Percentiles rank a stretch among this genome's conserved stretches.
These are phyloP conservation scores for Flexamia atlantica DNA, from an alignment of 2,888 invertebrate species.

Conservation along the genomic window DNA sequence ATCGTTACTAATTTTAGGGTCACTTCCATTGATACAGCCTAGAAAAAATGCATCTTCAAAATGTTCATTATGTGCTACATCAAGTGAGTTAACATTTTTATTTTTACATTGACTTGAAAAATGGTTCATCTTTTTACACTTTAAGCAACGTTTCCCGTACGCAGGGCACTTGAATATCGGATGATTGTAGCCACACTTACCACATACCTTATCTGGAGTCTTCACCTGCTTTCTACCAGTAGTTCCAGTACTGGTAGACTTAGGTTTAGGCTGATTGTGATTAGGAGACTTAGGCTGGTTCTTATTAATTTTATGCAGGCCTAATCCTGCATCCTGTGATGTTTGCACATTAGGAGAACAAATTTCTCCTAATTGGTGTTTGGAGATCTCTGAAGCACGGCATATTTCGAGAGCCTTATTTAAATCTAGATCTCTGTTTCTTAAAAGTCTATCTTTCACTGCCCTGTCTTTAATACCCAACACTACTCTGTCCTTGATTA, in stretches of 20 bases:
- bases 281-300: neutral
- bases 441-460: conserved; percentile 3
- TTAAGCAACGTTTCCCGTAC: neutral
- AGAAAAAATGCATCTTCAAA: neutral
- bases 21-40: neutral
- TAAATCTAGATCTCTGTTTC: neutral
- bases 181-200: conserved; percentile 42
- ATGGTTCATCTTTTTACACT: conserved; percentile 23
- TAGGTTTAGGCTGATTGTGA: neutral
- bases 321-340: neutral
- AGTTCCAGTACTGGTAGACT: neutral
- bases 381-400: neutral
- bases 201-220: neutral
- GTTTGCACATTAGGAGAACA: neutral
- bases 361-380: neutral
- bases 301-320: conserved; percentile 18
- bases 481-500: conserved; percentile 1
- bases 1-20: neutral
- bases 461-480: conserved; percentile 36
- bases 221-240: neutral
- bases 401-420: conserved; percentile 7
- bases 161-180: conserved; percentile 12
- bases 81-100: neutral
- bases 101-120: neutral
- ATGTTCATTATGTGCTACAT: neutral